Evolutionary conservation across 2,113 vertebrate species (phyloP).

Genomic region (Phyllostomus discolor): DNA sequence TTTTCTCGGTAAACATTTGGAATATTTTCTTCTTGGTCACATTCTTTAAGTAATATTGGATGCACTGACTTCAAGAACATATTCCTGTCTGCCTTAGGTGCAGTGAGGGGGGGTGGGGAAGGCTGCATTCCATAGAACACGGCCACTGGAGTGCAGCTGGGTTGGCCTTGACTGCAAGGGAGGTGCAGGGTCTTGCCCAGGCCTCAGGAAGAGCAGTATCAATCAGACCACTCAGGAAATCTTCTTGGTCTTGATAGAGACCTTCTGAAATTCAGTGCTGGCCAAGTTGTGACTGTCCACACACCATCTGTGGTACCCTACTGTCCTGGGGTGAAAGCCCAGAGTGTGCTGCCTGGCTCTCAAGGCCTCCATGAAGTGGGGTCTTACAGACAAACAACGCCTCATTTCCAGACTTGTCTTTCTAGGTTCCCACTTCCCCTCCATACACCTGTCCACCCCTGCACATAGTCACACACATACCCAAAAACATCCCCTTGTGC

Average conservation of each 20-base stretch:
- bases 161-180: background rate
- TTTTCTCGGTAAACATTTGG: slow-evolving; percentile 27
- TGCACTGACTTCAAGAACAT: background rate
- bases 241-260: background rate
- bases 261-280: background rate
- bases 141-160: background rate
- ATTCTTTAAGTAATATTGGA: slow-evolving; percentile 53
- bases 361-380: background rate
- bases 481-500: background rate
- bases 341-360: background rate
- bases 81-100: background rate
- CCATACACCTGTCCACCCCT: background rate
- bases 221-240: too few relatives aligned
- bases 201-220: background rate
- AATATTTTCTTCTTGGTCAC: slow-evolving; percentile 40
- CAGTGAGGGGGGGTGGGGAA: background rate
- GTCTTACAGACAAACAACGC: background rate
- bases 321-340: background rate
- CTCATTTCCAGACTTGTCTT: background rate
- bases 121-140: background rate
- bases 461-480: background rate
- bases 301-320: background rate
- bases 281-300: background rate
- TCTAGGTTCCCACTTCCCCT: background rate
- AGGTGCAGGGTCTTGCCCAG: accelerated